phyloP scores from a whole-genome alignment of 1,140 invertebrate species.

The Drosophila sp. region DNA sequence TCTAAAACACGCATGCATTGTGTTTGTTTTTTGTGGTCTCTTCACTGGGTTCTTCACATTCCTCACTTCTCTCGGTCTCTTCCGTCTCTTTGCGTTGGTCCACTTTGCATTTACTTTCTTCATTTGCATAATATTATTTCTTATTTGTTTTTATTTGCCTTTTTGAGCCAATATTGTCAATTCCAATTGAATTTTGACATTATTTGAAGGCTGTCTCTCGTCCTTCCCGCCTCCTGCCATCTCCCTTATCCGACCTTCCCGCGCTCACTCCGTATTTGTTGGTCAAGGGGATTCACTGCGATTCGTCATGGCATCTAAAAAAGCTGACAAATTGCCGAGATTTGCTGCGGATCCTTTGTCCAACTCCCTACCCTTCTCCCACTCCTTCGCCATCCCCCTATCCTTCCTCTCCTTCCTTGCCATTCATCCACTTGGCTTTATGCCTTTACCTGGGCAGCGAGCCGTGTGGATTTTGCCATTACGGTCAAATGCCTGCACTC shows the following conservation, averaged over 20 bases:
- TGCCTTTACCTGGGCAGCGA: constrained; percentile 60
- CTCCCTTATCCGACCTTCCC: background rate
- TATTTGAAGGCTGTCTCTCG: constrained; percentile 43
- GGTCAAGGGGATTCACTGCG: constrained; percentile 17
- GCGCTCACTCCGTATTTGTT: background rate
- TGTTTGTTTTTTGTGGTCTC: constrained; percentile 26
- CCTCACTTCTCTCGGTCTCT: background rate
- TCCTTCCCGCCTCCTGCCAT: background rate
- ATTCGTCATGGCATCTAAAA: constrained; percentile 60
- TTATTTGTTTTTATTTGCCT: constrained; percentile 73
- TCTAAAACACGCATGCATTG: constrained; percentile 10
- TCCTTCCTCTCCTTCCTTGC: background rate
- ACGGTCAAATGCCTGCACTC: constrained; percentile 9
- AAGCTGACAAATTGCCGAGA: constrained; percentile 70
- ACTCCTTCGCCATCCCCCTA: no score
- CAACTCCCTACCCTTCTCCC: background rate
- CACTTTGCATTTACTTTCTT: constrained; percentile 38
- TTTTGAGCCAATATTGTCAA: constrained; percentile 47
- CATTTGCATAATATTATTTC: constrained; percentile 73
- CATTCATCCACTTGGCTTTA: constrained; percentile 8
- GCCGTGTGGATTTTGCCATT: constrained; percentile 24
- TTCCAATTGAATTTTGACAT: constrained; percentile 80
- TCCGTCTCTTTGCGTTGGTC: constrained; percentile 11
- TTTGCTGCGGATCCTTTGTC: constrained; percentile 44
- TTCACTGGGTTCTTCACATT: background rate